Evolutionary conservation across 2,797 vertebrate genomes (phyloP).

Genomic region (Sarcoramphus papa): DNA sequence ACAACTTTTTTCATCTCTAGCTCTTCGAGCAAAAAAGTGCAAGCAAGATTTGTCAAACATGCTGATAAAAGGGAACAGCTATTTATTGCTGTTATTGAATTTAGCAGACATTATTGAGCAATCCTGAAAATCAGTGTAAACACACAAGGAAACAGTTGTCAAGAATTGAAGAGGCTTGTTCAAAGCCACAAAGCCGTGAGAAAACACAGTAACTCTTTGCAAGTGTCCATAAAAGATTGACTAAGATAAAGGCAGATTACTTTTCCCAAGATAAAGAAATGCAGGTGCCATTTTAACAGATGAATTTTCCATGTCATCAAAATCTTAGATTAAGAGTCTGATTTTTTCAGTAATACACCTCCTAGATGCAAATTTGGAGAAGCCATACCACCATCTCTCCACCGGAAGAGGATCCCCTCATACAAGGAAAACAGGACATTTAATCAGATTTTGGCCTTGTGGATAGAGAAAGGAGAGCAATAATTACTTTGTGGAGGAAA

Average conservation of each 20-base stretch:
- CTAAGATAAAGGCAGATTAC: background rate
- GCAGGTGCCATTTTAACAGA: background rate
- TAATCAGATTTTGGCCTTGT: background rate
- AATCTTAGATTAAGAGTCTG: background rate
- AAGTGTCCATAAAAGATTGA: background rate
- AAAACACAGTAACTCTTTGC: background rate
- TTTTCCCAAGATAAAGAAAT: background rate
- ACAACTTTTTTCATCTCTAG: background rate
- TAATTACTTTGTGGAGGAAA: background rate
- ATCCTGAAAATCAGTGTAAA: background rate
- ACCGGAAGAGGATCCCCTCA: background rate
- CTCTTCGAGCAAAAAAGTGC: background rate
- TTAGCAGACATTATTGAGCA: background rate
- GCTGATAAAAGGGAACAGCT: background rate
- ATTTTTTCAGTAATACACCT: background rate
- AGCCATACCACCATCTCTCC: background rate
- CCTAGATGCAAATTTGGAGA: background rate
- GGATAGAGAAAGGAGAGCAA: background rate
- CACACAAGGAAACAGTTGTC: background rate
- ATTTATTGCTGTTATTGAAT: background rate
- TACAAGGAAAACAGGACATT: background rate
- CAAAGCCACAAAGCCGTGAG: background rate
- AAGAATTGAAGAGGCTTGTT: background rate
- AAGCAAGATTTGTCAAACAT: background rate
- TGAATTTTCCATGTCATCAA: background rate